phyloP scores from a whole-genome alignment of 2,113 vertebrate species.

The Emydura subglobosa region DNA sequence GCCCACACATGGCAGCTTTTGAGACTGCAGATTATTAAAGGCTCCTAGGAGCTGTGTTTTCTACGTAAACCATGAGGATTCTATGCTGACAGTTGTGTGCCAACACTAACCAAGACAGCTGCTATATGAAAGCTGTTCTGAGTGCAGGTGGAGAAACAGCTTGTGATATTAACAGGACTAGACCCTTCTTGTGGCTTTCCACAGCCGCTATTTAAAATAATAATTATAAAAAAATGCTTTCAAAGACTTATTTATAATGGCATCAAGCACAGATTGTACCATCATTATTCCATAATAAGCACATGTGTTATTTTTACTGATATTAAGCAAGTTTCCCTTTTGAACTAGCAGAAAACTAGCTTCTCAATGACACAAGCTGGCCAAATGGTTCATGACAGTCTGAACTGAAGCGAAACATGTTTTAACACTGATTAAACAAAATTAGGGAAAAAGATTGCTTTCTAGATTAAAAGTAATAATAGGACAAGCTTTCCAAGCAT shows the following conservation, averaged over 20 bases:
- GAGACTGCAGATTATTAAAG: constrained; percentile 57
- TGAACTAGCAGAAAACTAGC: constrained; percentile 35
- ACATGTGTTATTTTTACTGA: constrained; percentile 60
- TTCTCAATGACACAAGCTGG: constrained; percentile 5
- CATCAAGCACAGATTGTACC: constrained; percentile 63
- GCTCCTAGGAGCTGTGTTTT: constrained; percentile 48
- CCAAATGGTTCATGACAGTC: constrained; percentile 50
- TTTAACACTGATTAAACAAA: constrained; percentile 21
- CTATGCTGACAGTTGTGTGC: constrained; percentile 17
- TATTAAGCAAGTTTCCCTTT: constrained; percentile 64
- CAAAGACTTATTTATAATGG: constrained; percentile 73
- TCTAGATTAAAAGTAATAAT: not conserved
- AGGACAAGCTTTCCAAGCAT: not conserved
- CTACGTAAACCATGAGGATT: constrained; percentile 53
- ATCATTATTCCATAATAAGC: constrained; percentile 60
- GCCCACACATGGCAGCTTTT: constrained; percentile 43
- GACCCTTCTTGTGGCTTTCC: constrained; percentile 65
- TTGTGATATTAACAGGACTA: constrained; percentile 70
- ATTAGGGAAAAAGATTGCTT: not conserved
- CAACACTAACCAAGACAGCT: constrained; percentile 58
- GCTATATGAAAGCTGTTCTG: constrained; percentile 49
- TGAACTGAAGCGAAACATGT: constrained; percentile 25
- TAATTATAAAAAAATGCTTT: constrained; percentile 59
- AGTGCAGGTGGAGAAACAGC: constrained; percentile 66
- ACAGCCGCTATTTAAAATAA: constrained; percentile 71